Conservation (phyloP, 2,888 invertebrate genomes). For the Metellina segmentata region DNA sequence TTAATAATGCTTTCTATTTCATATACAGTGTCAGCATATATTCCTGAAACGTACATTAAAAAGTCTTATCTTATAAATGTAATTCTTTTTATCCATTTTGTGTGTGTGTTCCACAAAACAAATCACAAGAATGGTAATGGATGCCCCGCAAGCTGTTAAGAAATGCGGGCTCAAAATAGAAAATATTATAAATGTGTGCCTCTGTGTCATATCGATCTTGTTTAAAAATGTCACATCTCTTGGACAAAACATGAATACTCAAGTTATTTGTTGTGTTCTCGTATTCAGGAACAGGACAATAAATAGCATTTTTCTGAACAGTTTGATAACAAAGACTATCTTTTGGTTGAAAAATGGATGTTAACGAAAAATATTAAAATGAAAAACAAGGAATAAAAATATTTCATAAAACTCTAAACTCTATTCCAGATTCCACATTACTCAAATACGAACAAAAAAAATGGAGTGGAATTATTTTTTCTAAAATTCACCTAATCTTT, state of each 20-base stretch:
- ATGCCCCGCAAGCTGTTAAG: no score
- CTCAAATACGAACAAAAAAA: not conserved
- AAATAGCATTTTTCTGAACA: no score
- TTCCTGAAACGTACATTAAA: no score
- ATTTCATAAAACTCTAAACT: not conserved
- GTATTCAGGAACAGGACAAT: no score
- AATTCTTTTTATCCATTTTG: no score
- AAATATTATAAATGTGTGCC: not conserved
- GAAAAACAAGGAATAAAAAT: not conserved
- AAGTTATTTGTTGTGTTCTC: not conserved
- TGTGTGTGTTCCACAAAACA: no score
- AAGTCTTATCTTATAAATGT: no score
- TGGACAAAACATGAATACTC: not conserved
- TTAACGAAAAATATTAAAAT: not conserved
- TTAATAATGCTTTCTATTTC: no score
- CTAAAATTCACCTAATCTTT: no score
- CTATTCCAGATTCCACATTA: not conserved
- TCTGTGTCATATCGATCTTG: not conserved
- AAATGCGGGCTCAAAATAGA: not conserved
- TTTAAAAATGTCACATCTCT: not conserved
- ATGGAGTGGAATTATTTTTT: no score
- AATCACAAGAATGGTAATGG: no score
- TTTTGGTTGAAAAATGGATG: not conserved
- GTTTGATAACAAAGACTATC: not conserved
- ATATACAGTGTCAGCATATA: no score